Base-by-base conservation (phyloP, 2,113 vertebrate species). In the Sphaerodactylus townsendi region DNA sequence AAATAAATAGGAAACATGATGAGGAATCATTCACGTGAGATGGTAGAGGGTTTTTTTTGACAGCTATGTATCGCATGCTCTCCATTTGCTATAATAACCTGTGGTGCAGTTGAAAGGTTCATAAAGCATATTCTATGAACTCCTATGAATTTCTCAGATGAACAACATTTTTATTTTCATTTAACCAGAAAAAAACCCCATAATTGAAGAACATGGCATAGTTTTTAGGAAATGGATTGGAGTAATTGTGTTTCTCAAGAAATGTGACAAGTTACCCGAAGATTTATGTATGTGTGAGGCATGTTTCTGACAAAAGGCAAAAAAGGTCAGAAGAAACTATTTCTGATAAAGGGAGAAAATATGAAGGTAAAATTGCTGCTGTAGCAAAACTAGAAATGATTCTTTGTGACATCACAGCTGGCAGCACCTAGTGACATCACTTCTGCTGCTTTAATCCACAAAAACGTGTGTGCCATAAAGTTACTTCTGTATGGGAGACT, bases 1-100 rank as follows among this genome's bases (percentile, higher is more conserved):
- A 89, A 87, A 85, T 87, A 89, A 90, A 92, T 37, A 13, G 82
- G 89, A 88, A 94, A 77, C 23, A 71, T 73, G 69, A 78, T 56
- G 39, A 86, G 81, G 82, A 87, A 33, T 0, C 2, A 19, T 50
- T 90, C 86, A 77, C 28, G 85, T 37, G n/a, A 83, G 50, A 62
- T 39, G 66, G 65, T 53, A 17, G 15, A n/a, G n/a, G 2, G 50
- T 17, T 53, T 23, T 79, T 88, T 90, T 80, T 83, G 50, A 73
- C 68, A 89, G 78, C 44, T 17, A 64, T 50, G 59, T 70, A 85
- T 84, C 85, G 28, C 64, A 53, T 30, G 44, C 28, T 70, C 44
- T 35, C n/a, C 74, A 79, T 87, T 82, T 85, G 41, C 53, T 44
- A 46, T n/a, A 78, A 83, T 19, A 50, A 77, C 68, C 75, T 48